These are phyloP conservation scores for Fragum fragum DNA, from an alignment of 2,888 invertebrate species.

Conservation along the genomic window DNA sequence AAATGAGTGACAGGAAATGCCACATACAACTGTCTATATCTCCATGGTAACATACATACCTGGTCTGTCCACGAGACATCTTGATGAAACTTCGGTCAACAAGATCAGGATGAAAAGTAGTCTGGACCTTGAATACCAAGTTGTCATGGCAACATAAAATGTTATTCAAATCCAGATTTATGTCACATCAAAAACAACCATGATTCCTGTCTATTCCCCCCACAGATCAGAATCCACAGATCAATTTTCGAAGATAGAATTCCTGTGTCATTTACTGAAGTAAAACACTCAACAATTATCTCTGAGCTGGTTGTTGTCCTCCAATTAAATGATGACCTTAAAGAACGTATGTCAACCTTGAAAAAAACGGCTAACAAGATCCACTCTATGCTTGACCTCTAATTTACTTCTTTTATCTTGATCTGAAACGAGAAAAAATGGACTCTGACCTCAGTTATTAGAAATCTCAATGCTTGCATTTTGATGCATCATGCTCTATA, in stretches of 20 bases:
- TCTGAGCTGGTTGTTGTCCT: neutral
- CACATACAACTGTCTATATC: neutral
- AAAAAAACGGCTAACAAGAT: neutral
- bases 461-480: too few relatives aligned
- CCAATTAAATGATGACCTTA: neutral
- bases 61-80: slow-evolving; percentile 38
- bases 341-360: neutral
- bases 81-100: neutral
- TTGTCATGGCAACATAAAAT: slow-evolving; percentile 41
- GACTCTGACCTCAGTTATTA: too few relatives aligned
- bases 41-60: slow-evolving; percentile 26
- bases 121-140: slow-evolving; percentile 34
- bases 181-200: slow-evolving; percentile 12
- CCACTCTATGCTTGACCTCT: neutral
- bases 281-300: neutral
- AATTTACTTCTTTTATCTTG: neutral
- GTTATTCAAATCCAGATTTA: neutral
- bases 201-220: neutral
- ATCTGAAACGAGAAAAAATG: neutral
- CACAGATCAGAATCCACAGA: too few relatives aligned
- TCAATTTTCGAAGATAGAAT: too few relatives aligned
- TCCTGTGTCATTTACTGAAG: neutral
- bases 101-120: slow-evolving; percentile 30
- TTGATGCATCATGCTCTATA: too few relatives aligned
- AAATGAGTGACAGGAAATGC: neutral